Base-by-base conservation (phyloP, 2,888 invertebrate species). In the Ischnus inquisitorius region DNA sequence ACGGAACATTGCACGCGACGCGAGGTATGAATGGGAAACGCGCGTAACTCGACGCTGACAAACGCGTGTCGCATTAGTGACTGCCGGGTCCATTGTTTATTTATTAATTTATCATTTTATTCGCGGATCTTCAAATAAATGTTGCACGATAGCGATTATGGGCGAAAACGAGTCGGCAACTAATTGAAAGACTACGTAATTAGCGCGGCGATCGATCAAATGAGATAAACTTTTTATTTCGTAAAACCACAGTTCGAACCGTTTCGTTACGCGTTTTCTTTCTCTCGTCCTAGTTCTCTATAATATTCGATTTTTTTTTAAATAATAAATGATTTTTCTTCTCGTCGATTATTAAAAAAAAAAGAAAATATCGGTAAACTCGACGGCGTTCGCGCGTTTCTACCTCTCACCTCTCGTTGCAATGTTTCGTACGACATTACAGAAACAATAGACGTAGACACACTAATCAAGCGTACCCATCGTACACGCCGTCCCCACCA, bases 381-480 rank as follows among this genome's bases (percentile, higher is more conserved):
- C 54, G 43, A 72, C 60, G 34, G 34, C 34, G 62, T 74, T 62
- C 48, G 64, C 62, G 48, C 48, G 64, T 74, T 64, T 74, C 19
- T 16, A 65, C 60, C 60, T 82, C 78, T 74, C 82, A 76, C 76
- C 69, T 74, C 88, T 91, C 90, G 88, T 88, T 90, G 90, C 92
- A 90, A 91, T 91, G 91, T 87, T 92, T 88, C 89, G 90, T 89
- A 89, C 91, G 91, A 90, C 91, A 90, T 92, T 92, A 92, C 90
- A 93, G 91, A 92, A 93, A 93, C 93, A 93, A 86, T 93, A 93
- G 93, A 93, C 93, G 92, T 93, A 93, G 91, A 93, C 93, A 93
- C 92, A 93, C 92, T 93, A 93, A 92, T 92, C 91, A 92, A 93
- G 91, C 92, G 90, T 90, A 91, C 91, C 90, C 92, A 90, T 85